phyloP scores from a whole-genome alignment of 1,140 invertebrate genomes.

The Vollenhovia emeryi region DNA sequence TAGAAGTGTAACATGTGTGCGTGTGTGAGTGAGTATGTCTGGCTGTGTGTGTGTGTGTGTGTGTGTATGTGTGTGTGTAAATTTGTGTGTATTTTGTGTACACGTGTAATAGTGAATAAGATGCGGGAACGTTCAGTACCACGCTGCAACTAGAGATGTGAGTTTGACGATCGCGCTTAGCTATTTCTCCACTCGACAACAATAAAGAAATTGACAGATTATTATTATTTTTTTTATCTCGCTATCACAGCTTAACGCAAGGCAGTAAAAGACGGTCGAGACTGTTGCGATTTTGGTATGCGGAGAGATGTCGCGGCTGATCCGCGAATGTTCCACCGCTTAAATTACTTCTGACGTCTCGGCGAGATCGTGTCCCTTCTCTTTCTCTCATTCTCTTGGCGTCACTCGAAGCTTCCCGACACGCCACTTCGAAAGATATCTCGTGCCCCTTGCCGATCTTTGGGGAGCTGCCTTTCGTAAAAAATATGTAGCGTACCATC shows the following conservation, averaged over 20 bases:
- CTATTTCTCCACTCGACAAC: background rate
- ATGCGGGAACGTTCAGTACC: slow-evolving; percentile 79
- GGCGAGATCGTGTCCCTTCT: background rate
- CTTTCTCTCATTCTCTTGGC: background rate
- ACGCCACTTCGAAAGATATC: background rate
- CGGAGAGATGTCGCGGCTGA: background rate
- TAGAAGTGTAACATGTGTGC: slow-evolving; percentile 6
- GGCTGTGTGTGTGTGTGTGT: background rate
- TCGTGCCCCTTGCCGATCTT: slow-evolving; percentile 1
- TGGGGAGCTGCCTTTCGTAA: background rate
- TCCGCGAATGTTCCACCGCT: slow-evolving; percentile 1
- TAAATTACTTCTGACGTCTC: background rate
- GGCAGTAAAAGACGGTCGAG: background rate
- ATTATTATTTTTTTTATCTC: background rate
- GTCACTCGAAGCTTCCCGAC: background rate
- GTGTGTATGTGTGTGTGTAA: background rate
- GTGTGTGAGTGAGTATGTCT: slow-evolving; percentile 10
- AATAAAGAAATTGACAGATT: slow-evolving; percentile 13
- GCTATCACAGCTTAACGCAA: slow-evolving; percentile 23
- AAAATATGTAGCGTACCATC: slow-evolving; percentile 32
- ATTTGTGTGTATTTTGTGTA: background rate
- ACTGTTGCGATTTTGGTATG: background rate
- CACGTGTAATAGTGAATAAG: slow-evolving; percentile 50
- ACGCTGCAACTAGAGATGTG: slow-evolving; percentile 78
- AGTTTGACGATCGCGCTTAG: slow-evolving; percentile 58